Evolutionary conservation across 2,888 invertebrate species (phyloP), one percentile per base, ranked within the genome.

Genomic region (Caenorhabditis wallacei): DNA sequence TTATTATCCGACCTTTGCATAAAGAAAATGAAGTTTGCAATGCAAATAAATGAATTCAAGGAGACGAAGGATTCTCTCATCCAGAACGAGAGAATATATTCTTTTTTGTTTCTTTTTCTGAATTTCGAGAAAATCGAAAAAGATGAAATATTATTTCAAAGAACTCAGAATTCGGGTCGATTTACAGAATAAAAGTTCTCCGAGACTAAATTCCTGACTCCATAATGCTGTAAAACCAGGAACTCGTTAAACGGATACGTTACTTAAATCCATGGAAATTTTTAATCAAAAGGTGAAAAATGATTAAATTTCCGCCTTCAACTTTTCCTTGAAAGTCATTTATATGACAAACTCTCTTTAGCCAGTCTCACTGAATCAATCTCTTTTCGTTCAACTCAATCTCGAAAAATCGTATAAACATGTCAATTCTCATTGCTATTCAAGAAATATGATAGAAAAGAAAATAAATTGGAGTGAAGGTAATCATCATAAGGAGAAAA

Each of bases 1-100:
- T 78, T 78, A 69, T 20, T 61, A 20, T n/a, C 20, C 8, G 43
- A 51, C 48, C 56, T 24, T 30, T 70, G 63, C 54, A 61, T 22
- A 56, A 61, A 37, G 48, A 64, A 18, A 63, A 30, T n/a, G n/a
- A 64, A 46, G 20, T 1, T 13, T 13, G 54, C 53, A n/a, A 37
- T 63, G 70, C 70, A 68, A 64, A 57, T 40, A 56, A 69, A 56
- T 69, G 43, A 43, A 54, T 37, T 69, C 51, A 35, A 16, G 40
- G 37, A 13, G 24, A 30, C 35, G 35, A 51, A 20, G 30, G n/a
- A 54, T n/a, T 35, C 68, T 68, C 37, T 68, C 68, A 54, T 54
- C 37, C 66, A 53, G 64, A 64, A 64, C 48, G 30, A 64, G 26
- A 61, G 16, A 26, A 26, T 46, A n/a, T 46, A 13, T 22, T 10